Percentiles rank a stretch among this genome's conserved stretches.
Evolutionary conservation across 1,140 invertebrate genomes (phyloP).

Genomic region (Probaryconus sp.): DNA sequence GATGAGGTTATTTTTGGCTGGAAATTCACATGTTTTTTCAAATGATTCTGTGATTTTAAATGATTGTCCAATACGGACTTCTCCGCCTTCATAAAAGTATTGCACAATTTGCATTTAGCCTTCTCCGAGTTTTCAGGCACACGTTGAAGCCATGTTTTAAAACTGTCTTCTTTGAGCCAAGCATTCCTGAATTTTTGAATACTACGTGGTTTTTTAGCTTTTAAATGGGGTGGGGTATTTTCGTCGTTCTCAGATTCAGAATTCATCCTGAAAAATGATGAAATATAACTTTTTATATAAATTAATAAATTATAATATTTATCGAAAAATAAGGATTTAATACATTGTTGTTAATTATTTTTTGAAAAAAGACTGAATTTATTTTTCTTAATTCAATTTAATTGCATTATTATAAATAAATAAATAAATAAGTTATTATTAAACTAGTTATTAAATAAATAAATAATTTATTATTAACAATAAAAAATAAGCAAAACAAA

Average conservation of each 20-base stretch:
- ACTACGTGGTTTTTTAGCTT: constrained; percentile 15
- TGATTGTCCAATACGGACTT: constrained; percentile 20
- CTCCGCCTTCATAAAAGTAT: constrained; percentile 12
- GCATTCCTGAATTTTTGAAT: constrained; percentile 14
- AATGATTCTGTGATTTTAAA: constrained; percentile 10
- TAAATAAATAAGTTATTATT: no score
- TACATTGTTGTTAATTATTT: no score
- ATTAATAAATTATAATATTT: no score
- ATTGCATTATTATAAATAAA: no score
- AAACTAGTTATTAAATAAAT: no score
- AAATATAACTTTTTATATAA: no score
- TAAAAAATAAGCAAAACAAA: no score
- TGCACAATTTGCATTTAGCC: constrained; percentile 23
- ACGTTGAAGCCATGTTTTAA: constrained; percentile 17
- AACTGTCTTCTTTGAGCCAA: constrained; percentile 13
- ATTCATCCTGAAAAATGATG: constrained; percentile 9
- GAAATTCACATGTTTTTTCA: constrained; percentile 9
- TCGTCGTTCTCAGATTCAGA: constrained; percentile 14
- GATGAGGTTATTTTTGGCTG: constrained; percentile 15
- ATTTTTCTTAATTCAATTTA: no score
- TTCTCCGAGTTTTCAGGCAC: constrained; percentile 17
- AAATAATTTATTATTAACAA: no score
- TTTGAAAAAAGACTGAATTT: no score
- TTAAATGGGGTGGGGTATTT: constrained; percentile 10
- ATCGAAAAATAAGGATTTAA: no score